phyloP scores from a whole-genome alignment of 2,113 vertebrate species.

The Nannobrachium achirus region DNA sequence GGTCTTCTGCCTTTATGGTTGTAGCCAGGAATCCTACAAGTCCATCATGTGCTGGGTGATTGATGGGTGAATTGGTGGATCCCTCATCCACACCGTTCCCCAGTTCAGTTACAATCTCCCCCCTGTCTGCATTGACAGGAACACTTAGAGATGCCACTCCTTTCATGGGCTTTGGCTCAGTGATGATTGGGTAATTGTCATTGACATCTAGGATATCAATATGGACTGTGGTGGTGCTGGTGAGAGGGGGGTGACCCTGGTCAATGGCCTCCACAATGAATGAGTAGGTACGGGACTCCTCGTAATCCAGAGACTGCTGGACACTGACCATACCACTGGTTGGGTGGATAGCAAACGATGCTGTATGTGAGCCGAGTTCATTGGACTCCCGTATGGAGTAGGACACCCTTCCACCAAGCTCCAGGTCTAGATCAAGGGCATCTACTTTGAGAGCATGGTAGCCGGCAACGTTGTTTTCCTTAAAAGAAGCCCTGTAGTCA shows the following conservation, averaged over 20 bases:
- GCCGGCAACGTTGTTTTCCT: constrained; percentile 82
- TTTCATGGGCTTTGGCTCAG: constrained; percentile 76
- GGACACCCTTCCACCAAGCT: constrained; percentile 84
- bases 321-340: constrained; percentile 83
- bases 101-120: constrained; percentile 77
- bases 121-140: constrained; percentile 83
- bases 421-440: constrained; percentile 86
- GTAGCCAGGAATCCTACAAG: constrained; percentile 70
- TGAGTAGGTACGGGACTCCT: constrained; percentile 80
- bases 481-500: constrained; percentile 76
- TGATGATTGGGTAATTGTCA: constrained; percentile 86
- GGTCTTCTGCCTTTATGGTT: constrained; percentile 83
- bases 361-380: constrained; percentile 34
- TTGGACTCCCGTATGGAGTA: constrained; percentile 81
- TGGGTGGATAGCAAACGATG: constrained; percentile 80
- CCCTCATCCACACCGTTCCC: constrained; percentile 48
- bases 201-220: constrained; percentile 86
- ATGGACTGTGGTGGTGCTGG: constrained; percentile 80
- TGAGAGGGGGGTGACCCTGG: constrained; percentile 83
- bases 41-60: constrained; percentile 40
- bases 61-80: constrained; percentile 3
- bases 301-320: constrained; percentile 84
- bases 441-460: constrained; percentile 79
- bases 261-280: constrained; percentile 87
- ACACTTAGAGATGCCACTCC: constrained; percentile 80